Evolutionary conservation across 2,888 invertebrate species (phyloP), one percentile per base, ranked within the genome.

Genomic region (Lasioglossum vierecki): DNA sequence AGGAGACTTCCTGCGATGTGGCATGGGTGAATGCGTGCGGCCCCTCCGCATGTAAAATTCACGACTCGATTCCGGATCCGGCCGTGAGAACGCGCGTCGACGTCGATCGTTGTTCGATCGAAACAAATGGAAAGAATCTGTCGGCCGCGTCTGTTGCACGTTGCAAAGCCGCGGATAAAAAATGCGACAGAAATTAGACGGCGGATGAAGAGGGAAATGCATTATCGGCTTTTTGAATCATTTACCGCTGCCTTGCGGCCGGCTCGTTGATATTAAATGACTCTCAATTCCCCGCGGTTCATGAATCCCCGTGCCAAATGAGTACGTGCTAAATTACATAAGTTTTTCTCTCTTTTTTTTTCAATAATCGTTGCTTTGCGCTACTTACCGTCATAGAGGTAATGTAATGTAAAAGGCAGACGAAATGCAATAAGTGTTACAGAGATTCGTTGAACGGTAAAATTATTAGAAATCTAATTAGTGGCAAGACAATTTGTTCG

Each of bases 211-310:
- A 83, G 82, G 83, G 66, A 90, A 91, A 86, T 91, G 91, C 92
- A 91, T 92, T 92, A 91, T 75, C 84, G 77, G 88, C 86, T 84
- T 88, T 89, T 88, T 90, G 82, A 90, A 91, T 91, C 89, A 91
- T 91, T 90, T 81, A 90, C 83, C 57, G 13, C 30, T 18, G 22
- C 41, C 66, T 76, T 30, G 49, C 78, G 15, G 13, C 41, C 18
- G 60, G 15, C 68, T 60, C 72, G 30, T 78, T 68, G 26, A 60
- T 63, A 60, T 53, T 74, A 22, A 79, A 76, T 72, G 44, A 57
- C n/a, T 41, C 71, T 39, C 57, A 15, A 30, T 74, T 77, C 49
- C n/a, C 30, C 18, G 49, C 30, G 35, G 30, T 41, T 53, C 73
- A 9, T 22, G 18, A 26, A 15, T 49, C 30, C 49, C 41, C 30